phyloP scores from a whole-genome alignment of 2,113 vertebrate species.

The Rattus rattus region DNA sequence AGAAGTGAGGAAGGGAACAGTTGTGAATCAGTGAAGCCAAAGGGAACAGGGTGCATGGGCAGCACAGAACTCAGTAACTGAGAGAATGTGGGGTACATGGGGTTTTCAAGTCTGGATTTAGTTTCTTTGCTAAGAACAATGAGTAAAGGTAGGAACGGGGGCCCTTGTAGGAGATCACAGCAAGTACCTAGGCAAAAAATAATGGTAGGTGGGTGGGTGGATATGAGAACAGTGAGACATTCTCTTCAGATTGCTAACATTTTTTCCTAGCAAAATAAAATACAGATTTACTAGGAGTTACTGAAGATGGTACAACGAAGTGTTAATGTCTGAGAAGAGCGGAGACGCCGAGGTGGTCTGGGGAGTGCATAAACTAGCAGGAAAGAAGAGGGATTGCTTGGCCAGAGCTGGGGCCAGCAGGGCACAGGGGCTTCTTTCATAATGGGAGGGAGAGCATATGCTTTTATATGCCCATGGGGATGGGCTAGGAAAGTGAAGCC shows the following conservation, averaged over 20 bases:
- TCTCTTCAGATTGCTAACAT: neutral
- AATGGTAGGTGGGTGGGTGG: neutral
- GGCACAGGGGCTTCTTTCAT: neutral
- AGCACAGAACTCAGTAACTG: neutral
- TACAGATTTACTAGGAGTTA: neutral
- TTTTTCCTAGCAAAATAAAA: neutral
- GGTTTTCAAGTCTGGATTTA: neutral
- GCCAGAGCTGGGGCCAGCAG: neutral
- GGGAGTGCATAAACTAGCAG: neutral
- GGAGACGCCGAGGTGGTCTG: neutral
- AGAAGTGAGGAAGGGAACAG: neutral
- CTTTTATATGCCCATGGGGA: conserved; percentile 14
- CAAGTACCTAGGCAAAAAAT: neutral
- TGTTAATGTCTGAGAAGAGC: conserved; percentile 2
- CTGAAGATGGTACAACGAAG: neutral
- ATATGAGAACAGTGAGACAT: neutral
- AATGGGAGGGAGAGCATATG: neutral
- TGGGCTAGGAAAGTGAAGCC: conserved; percentile 14
- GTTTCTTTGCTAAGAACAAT: neutral
- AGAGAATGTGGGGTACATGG: neutral
- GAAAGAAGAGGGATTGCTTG: neutral
- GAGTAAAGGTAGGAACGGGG: neutral
- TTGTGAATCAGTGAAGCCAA: neutral
- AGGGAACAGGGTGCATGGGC: neutral
- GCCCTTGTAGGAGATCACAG: neutral